phyloP scores from a whole-genome alignment of 1,140 invertebrate genomes.

The Philotrypesis tridentata region DNA sequence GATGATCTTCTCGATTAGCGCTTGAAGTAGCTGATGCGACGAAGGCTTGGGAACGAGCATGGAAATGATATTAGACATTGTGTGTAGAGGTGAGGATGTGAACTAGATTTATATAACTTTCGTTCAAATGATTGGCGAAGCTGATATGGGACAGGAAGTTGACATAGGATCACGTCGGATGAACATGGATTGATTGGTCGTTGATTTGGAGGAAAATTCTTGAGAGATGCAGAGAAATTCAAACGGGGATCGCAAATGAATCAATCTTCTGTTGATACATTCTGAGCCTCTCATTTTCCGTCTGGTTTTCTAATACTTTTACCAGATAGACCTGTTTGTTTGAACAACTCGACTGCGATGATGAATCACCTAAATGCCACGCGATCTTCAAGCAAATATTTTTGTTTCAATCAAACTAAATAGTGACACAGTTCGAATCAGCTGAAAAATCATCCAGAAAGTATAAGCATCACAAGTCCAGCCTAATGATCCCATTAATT shows the following conservation, averaged over 20 bases:
- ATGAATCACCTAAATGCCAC: neutral
- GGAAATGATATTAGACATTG: neutral
- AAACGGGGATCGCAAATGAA: neutral
- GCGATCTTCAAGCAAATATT: neutral
- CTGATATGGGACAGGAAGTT: neutral
- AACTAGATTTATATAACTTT: neutral
- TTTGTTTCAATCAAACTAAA: neutral
- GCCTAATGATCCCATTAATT: neutral
- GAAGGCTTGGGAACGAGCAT: neutral
- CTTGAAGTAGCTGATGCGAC: no score
- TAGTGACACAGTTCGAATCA: neutral
- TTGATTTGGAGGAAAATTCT: neutral
- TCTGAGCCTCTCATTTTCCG: neutral
- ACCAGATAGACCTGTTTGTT: neutral
- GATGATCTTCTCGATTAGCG: neutral
- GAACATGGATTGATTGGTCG: neutral
- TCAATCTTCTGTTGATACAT: neutral
- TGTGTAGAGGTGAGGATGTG: neutral
- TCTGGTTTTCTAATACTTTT: neutral
- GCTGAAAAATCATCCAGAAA: neutral
- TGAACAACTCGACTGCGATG: neutral
- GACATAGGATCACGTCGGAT: neutral
- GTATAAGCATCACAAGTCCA: neutral
- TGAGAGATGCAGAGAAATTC: neutral
- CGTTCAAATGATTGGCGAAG: neutral